Evolutionary conservation across 2,888 invertebrate species (phyloP).

Genomic region (Melanargia galathea): DNA sequence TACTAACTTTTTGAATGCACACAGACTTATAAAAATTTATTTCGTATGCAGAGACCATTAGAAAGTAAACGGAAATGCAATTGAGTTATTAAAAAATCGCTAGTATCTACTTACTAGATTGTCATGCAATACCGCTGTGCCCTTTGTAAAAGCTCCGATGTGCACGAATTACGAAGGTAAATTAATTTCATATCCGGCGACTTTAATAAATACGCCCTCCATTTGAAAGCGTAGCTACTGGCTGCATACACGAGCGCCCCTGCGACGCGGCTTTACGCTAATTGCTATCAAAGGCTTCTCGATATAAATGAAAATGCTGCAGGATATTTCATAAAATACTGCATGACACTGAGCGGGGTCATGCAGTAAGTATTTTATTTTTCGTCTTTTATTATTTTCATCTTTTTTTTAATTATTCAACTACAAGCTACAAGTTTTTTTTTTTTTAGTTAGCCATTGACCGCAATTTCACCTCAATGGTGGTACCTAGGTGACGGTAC

Average conservation of each 20-base stretch:
- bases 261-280: slow-evolving; percentile 5
- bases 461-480: neutral
- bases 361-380: too few relatives aligned
- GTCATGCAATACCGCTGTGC: neutral
- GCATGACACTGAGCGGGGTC: too few relatives aligned
- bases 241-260: neutral
- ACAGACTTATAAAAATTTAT: too few relatives aligned
- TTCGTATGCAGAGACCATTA: too few relatives aligned
- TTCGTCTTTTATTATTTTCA: too few relatives aligned
- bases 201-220: slow-evolving; percentile 1
- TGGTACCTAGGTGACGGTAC: neutral
- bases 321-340: neutral
- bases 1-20: too few relatives aligned
- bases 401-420: too few relatives aligned
- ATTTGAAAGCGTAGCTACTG: slow-evolving; percentile 15
- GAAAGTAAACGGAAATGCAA: too few relatives aligned
- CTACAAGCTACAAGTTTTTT: too few relatives aligned
- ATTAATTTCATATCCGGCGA: slow-evolving; percentile 17
- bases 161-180: slow-evolving; percentile 6
- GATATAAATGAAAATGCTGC: neutral
- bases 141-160: slow-evolving; percentile 4
- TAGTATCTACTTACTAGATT: neutral
- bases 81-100: too few relatives aligned
- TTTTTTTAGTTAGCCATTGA: neutral
- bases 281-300: slow-evolving; percentile 7